These are phyloP conservation scores for Itoplectis maculator DNA, from an alignment of 2,888 invertebrate genomes.

Conservation along the genomic window DNA sequence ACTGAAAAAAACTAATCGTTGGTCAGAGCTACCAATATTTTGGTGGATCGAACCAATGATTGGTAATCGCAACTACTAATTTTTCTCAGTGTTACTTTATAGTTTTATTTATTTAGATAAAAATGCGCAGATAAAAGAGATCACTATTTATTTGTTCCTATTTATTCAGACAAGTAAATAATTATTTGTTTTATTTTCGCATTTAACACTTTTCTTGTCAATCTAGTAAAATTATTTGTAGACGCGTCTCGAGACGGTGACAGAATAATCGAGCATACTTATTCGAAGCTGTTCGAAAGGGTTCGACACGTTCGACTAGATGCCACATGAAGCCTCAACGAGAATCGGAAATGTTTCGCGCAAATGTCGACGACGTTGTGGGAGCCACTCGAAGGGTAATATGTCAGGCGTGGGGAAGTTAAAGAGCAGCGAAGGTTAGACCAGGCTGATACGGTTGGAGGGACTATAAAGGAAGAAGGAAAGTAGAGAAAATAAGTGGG, in stretches of 20 bases:
- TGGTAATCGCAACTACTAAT: no score
- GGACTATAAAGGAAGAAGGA: constrained; percentile 14
- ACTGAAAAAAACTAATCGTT: no score
- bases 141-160: no score
- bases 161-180: no score
- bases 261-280: constrained; percentile 6
- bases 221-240: neutral
- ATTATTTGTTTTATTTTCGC: no score
- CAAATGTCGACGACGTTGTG: constrained; percentile 19
- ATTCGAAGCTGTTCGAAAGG: constrained; percentile 15
- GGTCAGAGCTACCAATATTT: no score
- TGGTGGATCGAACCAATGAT: no score
- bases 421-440: constrained; percentile 34
- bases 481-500: neutral
- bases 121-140: no score
- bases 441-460: constrained; percentile 15
- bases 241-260: constrained; percentile 10
- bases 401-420: constrained; percentile 16
- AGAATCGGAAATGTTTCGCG: constrained; percentile 45
- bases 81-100: no score
- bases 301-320: neutral
- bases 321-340: neutral
- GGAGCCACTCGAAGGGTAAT: constrained; percentile 17
- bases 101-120: no score
- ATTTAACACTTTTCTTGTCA: no score